A percentile compares a stretch with the other conserved stretches of the same genome.
Evolutionary conservation across 2,797 vertebrate species (phyloP).

Genomic region (Epinephelus coioides): DNA sequence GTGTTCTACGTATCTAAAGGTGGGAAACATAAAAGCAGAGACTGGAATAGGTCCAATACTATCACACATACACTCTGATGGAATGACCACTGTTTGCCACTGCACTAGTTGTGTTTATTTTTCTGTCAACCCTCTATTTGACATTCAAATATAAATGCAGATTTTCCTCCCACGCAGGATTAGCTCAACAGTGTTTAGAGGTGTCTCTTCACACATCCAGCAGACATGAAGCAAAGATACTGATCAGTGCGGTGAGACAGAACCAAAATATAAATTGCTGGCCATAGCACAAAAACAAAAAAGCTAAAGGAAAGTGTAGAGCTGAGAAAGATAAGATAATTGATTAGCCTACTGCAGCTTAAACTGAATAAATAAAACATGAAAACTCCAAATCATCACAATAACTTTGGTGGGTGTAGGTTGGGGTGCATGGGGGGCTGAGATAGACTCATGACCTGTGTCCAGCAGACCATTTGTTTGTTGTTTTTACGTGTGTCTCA

Average conservation of each 20-base stretch:
- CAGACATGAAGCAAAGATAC: not conserved
- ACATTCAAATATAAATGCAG: slow-evolving; percentile 23
- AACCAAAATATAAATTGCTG: not conserved
- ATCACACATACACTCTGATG: not conserved
- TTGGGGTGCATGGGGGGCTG: not conserved
- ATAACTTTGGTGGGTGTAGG: too few species aligned
- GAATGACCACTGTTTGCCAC: not conserved
- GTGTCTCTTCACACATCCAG: not conserved
- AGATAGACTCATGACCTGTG: not conserved
- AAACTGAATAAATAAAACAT: too few species aligned
- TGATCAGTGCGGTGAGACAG: not conserved
- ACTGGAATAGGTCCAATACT: not conserved
- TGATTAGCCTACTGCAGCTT: too few species aligned
- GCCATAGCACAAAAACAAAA: not conserved
- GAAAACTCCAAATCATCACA: too few species aligned
- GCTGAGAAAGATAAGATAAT: too few species aligned
- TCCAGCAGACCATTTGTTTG: not conserved
- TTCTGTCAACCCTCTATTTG: not conserved
- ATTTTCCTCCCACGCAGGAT: not conserved
- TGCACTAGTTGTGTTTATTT: not conserved
- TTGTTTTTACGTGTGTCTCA: not conserved
- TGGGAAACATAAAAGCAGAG: not conserved
- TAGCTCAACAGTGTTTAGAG: not conserved
- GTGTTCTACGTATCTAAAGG: not conserved
- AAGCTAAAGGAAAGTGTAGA: too few species aligned